Conservation (phyloP, 1,140 invertebrate genomes). For the Polypedilum vanderplanki region DNA sequence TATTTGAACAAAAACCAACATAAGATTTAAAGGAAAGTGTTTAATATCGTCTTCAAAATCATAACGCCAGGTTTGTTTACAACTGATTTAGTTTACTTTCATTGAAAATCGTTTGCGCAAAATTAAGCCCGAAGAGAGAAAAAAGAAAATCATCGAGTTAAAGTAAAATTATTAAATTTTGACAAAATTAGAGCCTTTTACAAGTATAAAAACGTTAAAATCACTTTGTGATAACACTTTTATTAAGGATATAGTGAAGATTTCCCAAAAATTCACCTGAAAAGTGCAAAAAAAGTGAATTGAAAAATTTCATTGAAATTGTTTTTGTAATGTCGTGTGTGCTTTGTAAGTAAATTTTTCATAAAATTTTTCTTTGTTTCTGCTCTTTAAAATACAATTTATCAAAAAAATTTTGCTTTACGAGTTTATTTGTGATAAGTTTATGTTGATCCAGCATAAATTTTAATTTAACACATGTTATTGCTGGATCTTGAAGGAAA, state of each 20-base stretch:
- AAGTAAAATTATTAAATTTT: neutral
- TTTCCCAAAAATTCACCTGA: neutral
- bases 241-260: neutral
- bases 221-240: slow-evolving; percentile 12
- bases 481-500: neutral
- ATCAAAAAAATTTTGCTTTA: neutral
- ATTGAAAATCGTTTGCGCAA: neutral
- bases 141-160: neutral
- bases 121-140: neutral
- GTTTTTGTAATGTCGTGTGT: neutral
- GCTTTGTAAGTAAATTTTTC: slow-evolving; percentile 3
- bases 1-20: neutral
- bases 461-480: neutral
- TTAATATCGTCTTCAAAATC: neutral
- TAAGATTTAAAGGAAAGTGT: neutral
- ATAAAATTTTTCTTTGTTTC: neutral
- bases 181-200: slow-evolving; percentile 12
- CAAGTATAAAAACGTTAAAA: neutral
- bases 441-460: neutral
- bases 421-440: neutral
- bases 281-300: slow-evolving; percentile 16
- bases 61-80: neutral
- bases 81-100: neutral
- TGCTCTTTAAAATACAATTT: neutral
- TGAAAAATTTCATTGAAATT: neutral